A percentile compares a stretch with the other conserved stretches of the same genome.
phyloP scores from a whole-genome alignment of 2,888 invertebrate species.

The Plagodis pulveraria region DNA sequence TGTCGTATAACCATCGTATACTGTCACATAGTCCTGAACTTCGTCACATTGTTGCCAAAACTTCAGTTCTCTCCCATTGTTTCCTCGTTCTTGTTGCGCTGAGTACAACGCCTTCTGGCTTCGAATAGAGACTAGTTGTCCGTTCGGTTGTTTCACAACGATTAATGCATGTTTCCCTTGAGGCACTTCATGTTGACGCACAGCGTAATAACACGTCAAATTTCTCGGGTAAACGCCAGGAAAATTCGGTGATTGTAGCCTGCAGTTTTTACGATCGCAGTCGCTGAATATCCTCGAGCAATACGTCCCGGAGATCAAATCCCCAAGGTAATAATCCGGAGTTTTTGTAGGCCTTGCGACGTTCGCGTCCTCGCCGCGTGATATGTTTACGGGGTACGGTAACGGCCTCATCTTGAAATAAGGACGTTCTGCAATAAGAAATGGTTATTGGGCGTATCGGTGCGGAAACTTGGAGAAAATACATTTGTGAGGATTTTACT shows the following conservation, averaged over 20 bases:
- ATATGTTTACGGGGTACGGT: slow-evolving; percentile 79
- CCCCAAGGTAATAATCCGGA: slow-evolving; percentile 91
- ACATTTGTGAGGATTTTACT: slow-evolving; percentile 29
- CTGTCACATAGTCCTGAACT: slow-evolving; percentile 94
- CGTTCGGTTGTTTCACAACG: slow-evolving; percentile 93
- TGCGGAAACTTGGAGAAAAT: slow-evolving; percentile 31
- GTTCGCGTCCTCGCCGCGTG: slow-evolving; percentile 73
- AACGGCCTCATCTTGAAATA: slow-evolving; percentile 80
- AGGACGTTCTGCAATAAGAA: slow-evolving; percentile 76
- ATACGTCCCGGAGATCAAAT: slow-evolving; percentile 95
- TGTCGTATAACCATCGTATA: slow-evolving; percentile 95
- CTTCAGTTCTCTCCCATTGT: slow-evolving; percentile 84
- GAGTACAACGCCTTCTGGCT: slow-evolving; percentile 90
- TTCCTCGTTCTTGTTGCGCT: slow-evolving; percentile 82
- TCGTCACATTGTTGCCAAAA: slow-evolving; percentile 95
- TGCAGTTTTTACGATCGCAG: slow-evolving; percentile 95
- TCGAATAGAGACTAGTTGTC: slow-evolving; percentile 93
- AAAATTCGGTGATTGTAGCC: slow-evolving; percentile 96
- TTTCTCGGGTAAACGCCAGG: slow-evolving; percentile 97
- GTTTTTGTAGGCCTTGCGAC: slow-evolving; percentile 74
- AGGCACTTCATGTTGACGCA: slow-evolving; percentile 93
- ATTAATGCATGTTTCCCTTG: slow-evolving; percentile 95
- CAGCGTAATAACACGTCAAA: slow-evolving; percentile 97
- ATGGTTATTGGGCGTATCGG: slow-evolving; percentile 46
- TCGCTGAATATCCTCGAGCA: slow-evolving; percentile 96